These are phyloP conservation scores for Gymnocephalus cernua DNA, from an alignment of 2,113 vertebrate species.

Conservation along the genomic window DNA sequence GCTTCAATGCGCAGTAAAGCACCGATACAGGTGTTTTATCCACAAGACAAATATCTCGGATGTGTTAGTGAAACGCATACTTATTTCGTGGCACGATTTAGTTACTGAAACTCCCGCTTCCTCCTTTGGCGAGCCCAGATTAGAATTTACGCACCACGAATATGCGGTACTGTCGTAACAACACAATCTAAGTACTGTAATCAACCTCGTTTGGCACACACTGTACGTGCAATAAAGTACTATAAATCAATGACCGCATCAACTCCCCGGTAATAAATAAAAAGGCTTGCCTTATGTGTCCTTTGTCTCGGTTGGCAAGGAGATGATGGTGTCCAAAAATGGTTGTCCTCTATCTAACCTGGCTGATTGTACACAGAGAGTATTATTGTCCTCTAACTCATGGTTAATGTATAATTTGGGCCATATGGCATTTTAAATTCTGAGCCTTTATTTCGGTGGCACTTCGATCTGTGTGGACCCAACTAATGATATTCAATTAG, in stretches of 20 bases:
- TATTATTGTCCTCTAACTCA: conserved; percentile 78
- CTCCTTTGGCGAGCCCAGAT: conserved; percentile 19
- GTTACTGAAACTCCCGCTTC: conserved; percentile 2
- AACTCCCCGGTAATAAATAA: conserved; percentile 70
- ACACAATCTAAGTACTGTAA: conserved; percentile 38
- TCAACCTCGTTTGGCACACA: conserved; percentile 54
- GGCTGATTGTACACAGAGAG: conserved; percentile 76
- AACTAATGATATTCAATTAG: conserved; percentile 97
- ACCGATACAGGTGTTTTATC: not conserved
- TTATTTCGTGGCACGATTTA: not conserved
- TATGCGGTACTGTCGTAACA: conserved; percentile 26
- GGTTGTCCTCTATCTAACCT: conserved; percentile 65
- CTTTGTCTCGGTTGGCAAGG: conserved; percentile 83
- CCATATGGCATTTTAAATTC: conserved; percentile 93
- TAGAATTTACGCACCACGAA: conserved; percentile 78
- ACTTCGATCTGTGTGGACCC: conserved; percentile 87
- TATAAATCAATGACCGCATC: conserved; percentile 60
- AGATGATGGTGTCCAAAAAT: conserved; percentile 82
- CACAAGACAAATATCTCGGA: not conserved
- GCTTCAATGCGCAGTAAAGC: not conserved
- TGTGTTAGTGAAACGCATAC: not conserved
- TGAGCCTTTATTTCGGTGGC: conserved; percentile 83
- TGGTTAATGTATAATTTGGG: conserved; percentile 95
- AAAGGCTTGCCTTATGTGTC: conserved; percentile 58
- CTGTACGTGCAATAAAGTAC: conserved; percentile 57